Percentiles rank a stretch among this genome's conserved stretches.
Conservation (phyloP, 2,888 invertebrate genomes). For the Ormyrus labotus region DNA sequence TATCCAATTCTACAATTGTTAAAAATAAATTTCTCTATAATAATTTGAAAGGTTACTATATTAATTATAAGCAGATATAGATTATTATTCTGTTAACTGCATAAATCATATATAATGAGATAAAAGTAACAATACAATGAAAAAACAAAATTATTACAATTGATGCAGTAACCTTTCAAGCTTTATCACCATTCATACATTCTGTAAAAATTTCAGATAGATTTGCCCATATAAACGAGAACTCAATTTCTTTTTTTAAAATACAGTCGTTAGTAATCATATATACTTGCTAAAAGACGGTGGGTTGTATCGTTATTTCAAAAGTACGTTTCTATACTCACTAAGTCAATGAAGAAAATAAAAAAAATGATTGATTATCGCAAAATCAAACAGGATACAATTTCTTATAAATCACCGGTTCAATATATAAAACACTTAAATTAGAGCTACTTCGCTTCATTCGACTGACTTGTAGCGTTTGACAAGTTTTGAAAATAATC, state of each 20-base stretch:
- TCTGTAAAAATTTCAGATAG: conserved; percentile 49
- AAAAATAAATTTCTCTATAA: conserved; percentile 48
- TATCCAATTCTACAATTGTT: conserved; percentile 40
- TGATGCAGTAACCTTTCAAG: conserved; percentile 47
- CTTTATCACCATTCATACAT: conserved; percentile 46
- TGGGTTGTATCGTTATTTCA: conserved; percentile 51
- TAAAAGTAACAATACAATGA: conserved; percentile 26
- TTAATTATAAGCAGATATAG: conserved; percentile 39
- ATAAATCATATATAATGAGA: conserved; percentile 2
- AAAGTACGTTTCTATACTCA: conserved; percentile 45
- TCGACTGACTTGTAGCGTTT: conserved; percentile 47
- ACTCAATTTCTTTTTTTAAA: conserved; percentile 47
- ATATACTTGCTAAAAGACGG: conserved; percentile 53
- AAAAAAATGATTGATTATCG: conserved; percentile 37
- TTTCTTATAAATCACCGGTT: conserved; percentile 45
- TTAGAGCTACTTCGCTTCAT: conserved; percentile 32
- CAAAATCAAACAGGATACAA: conserved; percentile 42
- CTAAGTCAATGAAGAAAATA: conserved; percentile 42
- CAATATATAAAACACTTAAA: conserved; percentile 51
- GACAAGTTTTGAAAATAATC: conserved; percentile 48
- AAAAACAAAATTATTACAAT: conserved; percentile 36
- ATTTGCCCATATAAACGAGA: conserved; percentile 45
- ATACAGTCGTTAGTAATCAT: conserved; percentile 50
- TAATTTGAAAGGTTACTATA: conserved; percentile 36
- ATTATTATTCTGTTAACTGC: conserved; percentile 21